Conservation (phyloP, 1,140 invertebrate genomes). For the Mesaphorura yosii region DNA sequence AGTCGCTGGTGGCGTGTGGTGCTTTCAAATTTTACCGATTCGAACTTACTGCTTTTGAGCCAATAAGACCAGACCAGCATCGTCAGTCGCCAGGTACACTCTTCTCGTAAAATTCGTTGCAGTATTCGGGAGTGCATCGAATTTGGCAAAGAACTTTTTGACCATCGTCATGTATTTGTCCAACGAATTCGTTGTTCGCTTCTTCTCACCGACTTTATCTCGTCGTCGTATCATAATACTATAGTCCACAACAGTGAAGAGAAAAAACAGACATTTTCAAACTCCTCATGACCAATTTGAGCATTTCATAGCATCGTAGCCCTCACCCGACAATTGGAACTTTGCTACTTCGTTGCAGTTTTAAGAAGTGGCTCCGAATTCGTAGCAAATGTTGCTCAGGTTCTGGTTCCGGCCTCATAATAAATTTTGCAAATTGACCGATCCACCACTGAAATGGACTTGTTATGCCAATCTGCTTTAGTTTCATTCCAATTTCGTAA, state of each 20-base stretch:
- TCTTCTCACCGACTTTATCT: constrained; percentile 14
- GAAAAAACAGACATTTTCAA: too few species aligned
- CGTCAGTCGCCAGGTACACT: constrained; percentile 14
- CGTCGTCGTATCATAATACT: constrained; percentile 8
- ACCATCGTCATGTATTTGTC: constrained; percentile 12
- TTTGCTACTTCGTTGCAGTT: background rate
- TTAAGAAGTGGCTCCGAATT: constrained; percentile 2
- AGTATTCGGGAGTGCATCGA: background rate
- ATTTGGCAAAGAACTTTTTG: constrained; percentile 16
- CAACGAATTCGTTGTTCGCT: background rate
- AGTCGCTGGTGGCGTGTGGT: too few species aligned
- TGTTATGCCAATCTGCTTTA: background rate
- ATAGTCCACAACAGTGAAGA: background rate
- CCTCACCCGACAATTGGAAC: constrained; percentile 9
- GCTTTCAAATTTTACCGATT: too few species aligned
- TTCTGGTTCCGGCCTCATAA: background rate
- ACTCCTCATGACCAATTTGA: background rate
- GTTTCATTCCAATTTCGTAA: background rate
- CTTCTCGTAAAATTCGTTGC: constrained; percentile 1
- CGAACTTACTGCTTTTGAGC: constrained; percentile 8
- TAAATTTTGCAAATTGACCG: constrained; percentile 7
- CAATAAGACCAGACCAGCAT: constrained; percentile 4
- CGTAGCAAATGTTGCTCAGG: background rate
- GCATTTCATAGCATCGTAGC: background rate
- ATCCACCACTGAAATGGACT: constrained; percentile 6